Base-by-base conservation (phyloP, 2,113 vertebrate species). In the Prochilodus magdalenae region DNA sequence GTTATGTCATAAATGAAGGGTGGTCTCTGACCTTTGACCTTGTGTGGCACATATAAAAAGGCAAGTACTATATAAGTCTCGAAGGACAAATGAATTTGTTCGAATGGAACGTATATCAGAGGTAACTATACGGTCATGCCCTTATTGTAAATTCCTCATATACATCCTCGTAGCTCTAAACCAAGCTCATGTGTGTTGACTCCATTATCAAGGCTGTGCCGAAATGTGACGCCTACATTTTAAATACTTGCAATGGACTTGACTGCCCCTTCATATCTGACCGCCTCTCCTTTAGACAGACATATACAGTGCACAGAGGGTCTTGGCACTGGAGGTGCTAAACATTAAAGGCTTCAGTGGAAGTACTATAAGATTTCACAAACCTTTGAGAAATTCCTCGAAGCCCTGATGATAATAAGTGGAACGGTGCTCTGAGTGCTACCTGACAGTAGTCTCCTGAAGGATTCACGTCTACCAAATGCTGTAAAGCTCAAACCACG, bases 171-270 rank as follows among this genome's bases (percentile, higher is more conserved):
- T 15, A 26, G 59, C 89, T 82, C 86, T 90, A 91, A 91, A 90
- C 84, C 85, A 49, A 81, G 86, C 80, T 76, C 69, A 67, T 83
- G 13, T 74, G 86, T 92, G 86, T 87, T 76, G 80, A 90, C 80
- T 88, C 75, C 81, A 86, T 91, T 88, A 87, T 87, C 82, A 65
- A 77, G 63, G 2, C 60, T 0, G 16, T 88, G 92, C 77, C 90
- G 92, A 86, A 94, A 92, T 94, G 88, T 93, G 86, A 84, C 86
- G 84, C 89, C 74, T 24, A 33, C 27, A 75, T 84, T 89, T 85
- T 84, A 90, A 92, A 92, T 91, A 84, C 80, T 92, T 91, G 78
- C 79, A 73, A 85, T 80, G 86, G 87, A 89, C 90, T 87, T 87
- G 89, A 67, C 85, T 90, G 84, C 59, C 53, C 59, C 65, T 77